Evolutionary conservation across 2,113 vertebrate genomes (phyloP).

Genomic region (Xiphophorus hellerii): DNA sequence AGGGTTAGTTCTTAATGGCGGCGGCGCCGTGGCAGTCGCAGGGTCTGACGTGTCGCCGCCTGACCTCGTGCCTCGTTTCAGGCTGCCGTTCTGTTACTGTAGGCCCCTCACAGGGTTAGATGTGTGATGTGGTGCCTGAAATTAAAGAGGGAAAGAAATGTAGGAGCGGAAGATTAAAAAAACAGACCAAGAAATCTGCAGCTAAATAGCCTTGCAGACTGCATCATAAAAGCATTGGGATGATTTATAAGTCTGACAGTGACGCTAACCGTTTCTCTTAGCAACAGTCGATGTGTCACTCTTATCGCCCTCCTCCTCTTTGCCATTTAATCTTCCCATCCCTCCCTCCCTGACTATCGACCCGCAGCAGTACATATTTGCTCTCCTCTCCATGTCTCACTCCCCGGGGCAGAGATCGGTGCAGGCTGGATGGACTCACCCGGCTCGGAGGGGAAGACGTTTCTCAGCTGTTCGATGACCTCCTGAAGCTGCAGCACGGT

Average conservation of each 20-base stretch:
- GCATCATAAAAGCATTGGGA: constrained; percentile 36
- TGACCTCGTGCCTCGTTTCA: constrained; percentile 43
- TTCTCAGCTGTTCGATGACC: constrained; percentile 96
- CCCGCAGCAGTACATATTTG: constrained; percentile 60
- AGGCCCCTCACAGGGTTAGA: constrained; percentile 52
- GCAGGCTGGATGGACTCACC: constrained; percentile 52
- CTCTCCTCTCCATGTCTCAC: constrained; percentile 52
- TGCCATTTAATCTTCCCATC: constrained; percentile 35
- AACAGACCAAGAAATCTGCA: constrained; percentile 20
- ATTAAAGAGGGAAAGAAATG: constrained; percentile 23
- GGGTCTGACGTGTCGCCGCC: constrained; percentile 26
- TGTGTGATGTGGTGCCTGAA: constrained; percentile 76
- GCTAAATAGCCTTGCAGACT: constrained; percentile 46
- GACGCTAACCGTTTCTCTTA: constrained; percentile 12
- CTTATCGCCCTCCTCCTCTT: constrained; percentile 33
- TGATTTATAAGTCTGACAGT: constrained; percentile 39
- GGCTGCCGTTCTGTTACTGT: constrained; percentile 36
- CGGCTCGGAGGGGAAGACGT: constrained; percentile 88
- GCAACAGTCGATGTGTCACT: constrained; percentile 17
- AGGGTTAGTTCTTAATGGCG: constrained; percentile 58
- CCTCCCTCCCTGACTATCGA: constrained; percentile 34
- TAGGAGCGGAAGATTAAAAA: not conserved
- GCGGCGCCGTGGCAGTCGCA: constrained; percentile 43
- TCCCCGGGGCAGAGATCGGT: constrained; percentile 13
- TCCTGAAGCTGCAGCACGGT: constrained; percentile 95